Base-by-base conservation (phyloP, 1,140 invertebrate species). In the Drosophila punjabiensis region DNA sequence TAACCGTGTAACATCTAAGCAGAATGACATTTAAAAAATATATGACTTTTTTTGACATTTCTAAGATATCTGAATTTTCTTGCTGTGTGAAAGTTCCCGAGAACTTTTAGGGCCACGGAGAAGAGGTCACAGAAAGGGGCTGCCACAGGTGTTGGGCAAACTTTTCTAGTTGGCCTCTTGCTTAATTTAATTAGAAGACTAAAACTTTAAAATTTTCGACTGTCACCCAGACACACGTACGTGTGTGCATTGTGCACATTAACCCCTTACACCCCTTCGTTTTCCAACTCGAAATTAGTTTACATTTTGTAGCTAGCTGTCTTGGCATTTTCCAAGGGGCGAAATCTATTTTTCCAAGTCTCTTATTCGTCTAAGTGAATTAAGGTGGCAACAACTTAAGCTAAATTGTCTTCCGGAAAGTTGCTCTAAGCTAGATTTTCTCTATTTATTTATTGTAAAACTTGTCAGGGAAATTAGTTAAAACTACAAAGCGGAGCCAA, bases 151-250 rank as follows among this genome's bases (percentile, higher is more conserved):
- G 82, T 50, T 60, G n/a, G 2, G 14, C 3, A 76, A 83, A 78
- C 61, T 86, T 84, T 68, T 68, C 43, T 65, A 69, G 50, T 56
- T 76, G 55, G 64, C 47, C 61, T 66, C 61, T 52, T 81, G 52
- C 65, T 53, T 79, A 87, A 86, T 86, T 86, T 87, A 82, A 86
- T 86, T 87, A 86, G 81, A 82, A 76, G 66, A 55, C 55, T 24
- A 76, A 82, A 87, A 74, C 62, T 87, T 86, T 81, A 66, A 67
- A 76, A 52, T 76, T 64, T 64, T 75, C 5, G 14, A 16, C 48
- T 63, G 69, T 74, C 58, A 73, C 37, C 20, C 11, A 20, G 33
- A 43, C 30, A 43, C 48, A 50, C 32, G 64, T 47, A 41, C 14
- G 63, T 53, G 50, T 59, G n/a, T 70, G 43, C 52, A 47, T 18